Conservation (phyloP, 35 echinoderm and acorn worm species). For the Ophiothrix spiculata region DNA sequence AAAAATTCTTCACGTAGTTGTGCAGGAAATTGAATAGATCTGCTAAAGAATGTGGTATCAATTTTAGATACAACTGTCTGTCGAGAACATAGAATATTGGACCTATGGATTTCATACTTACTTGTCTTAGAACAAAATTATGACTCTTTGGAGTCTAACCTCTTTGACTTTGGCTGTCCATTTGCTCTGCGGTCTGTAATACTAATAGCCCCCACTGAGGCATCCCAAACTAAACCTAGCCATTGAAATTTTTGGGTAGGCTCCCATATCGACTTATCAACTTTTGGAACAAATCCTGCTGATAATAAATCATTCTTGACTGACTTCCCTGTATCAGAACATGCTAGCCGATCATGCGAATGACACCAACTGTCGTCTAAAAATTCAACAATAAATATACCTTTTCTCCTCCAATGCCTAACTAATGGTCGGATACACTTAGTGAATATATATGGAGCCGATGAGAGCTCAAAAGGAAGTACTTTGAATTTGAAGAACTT, state of each 20-base stretch:
- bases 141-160: too few species aligned
- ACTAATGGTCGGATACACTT: too few species aligned
- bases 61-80: too few species aligned
- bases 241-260: not conserved
- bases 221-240: not conserved
- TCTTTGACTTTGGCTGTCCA: too few species aligned
- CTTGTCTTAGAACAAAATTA: too few species aligned
- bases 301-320: not conserved
- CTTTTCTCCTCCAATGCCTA: not conserved
- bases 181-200: not conserved
- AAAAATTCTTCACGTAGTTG: too few species aligned
- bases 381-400: constrained; percentile 13
- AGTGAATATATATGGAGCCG: constrained; percentile 9
- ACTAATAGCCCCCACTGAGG: not conserved
- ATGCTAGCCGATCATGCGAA: not conserved
- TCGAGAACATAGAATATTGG: too few species aligned
- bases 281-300: constrained; percentile 7
- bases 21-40: too few species aligned
- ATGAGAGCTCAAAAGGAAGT: constrained; percentile 41
- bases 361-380: constrained; percentile 1
- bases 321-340: not conserved
- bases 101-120: too few species aligned
- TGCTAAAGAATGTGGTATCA: too few species aligned
- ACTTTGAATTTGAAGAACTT: constrained; percentile 34
- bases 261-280: not conserved